Evolutionary conservation across 2,888 invertebrate genomes (phyloP).

Genomic region (Harpalus rufipes): DNA sequence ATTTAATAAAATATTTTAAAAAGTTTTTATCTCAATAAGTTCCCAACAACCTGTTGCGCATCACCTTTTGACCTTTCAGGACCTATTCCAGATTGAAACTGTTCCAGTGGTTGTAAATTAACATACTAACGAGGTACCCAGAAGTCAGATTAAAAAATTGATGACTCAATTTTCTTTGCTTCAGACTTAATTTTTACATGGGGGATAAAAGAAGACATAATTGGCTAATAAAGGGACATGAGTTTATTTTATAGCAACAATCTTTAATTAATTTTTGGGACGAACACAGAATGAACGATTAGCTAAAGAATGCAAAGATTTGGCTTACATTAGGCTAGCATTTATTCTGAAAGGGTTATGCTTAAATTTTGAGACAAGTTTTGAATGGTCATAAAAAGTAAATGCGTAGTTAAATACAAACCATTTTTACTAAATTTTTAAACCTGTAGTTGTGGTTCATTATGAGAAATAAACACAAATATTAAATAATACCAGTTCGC

Average conservation of each 20-base stretch:
- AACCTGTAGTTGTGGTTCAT: too few relatives aligned
- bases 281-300: too few relatives aligned
- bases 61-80: conserved; percentile 39
- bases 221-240: not conserved
- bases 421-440: too few relatives aligned
- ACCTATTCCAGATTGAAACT: conserved; percentile 28
- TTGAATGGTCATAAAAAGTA: too few relatives aligned
- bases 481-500: too few relatives aligned
- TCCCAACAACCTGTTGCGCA: conserved; percentile 18
- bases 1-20: conserved; percentile 42
- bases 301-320: too few relatives aligned
- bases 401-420: too few relatives aligned
- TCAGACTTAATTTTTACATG: conserved; percentile 21
- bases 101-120: conserved; percentile 41
- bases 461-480: too few relatives aligned
- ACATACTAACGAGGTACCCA: conserved; percentile 20
- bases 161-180: conserved; percentile 41
- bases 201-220: not conserved
- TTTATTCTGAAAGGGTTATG: too few relatives aligned
- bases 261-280: too few relatives aligned
- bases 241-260: not conserved
- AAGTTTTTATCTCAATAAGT: conserved; percentile 38
- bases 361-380: too few relatives aligned
- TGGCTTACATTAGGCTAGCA: too few relatives aligned
- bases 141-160: conserved; percentile 35